Evolutionary conservation across 2,797 vertebrate species (phyloP).

Genomic region (Tadarida brasiliensis): DNA sequence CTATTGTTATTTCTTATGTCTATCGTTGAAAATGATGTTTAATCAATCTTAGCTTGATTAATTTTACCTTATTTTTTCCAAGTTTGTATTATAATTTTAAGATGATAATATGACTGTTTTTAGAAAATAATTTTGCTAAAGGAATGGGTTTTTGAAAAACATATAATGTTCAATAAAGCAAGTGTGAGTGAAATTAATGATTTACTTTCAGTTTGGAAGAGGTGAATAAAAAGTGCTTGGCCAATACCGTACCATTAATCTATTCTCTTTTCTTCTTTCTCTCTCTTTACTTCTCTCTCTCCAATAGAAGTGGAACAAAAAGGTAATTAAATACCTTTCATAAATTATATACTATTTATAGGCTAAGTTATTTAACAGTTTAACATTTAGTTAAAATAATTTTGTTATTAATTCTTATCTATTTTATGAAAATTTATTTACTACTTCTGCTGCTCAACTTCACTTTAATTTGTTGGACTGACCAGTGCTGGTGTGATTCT

Average conservation of each 20-base stretch:
- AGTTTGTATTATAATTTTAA: constrained; percentile 66
- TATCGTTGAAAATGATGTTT: constrained; percentile 42
- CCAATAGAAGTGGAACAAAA: constrained; percentile 99
- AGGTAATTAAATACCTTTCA: constrained; percentile 98
- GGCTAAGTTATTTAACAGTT: constrained; percentile 91
- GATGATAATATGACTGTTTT: constrained; percentile 74
- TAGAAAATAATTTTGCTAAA: constrained; percentile 72
- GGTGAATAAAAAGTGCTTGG: constrained; percentile 89
- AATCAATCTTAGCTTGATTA: constrained; percentile 60
- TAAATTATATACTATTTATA: constrained; percentile 88
- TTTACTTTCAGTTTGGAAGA: constrained; percentile 88
- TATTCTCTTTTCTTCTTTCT: constrained; percentile 92
- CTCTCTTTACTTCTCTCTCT: constrained; percentile 92
- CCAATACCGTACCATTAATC: constrained; percentile 91
- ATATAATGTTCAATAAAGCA: constrained; percentile 80
- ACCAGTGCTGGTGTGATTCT: constrained; percentile 64
- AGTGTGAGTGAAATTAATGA: constrained; percentile 84
- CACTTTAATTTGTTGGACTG: constrained; percentile 74
- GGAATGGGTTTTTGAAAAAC: constrained; percentile 66
- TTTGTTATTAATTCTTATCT: constrained; percentile 90
- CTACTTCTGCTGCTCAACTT: constrained; percentile 90
- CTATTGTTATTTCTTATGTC: constrained; percentile 32
- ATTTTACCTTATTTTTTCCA: constrained; percentile 46
- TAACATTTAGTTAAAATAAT: constrained; percentile 89
- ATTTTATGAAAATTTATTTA: constrained; percentile 89